Percentiles rank a stretch among this genome's conserved stretches.
Evolutionary conservation across 1,140 invertebrate genomes (phyloP).

Genomic region (Hydropsyche tenuis): DNA sequence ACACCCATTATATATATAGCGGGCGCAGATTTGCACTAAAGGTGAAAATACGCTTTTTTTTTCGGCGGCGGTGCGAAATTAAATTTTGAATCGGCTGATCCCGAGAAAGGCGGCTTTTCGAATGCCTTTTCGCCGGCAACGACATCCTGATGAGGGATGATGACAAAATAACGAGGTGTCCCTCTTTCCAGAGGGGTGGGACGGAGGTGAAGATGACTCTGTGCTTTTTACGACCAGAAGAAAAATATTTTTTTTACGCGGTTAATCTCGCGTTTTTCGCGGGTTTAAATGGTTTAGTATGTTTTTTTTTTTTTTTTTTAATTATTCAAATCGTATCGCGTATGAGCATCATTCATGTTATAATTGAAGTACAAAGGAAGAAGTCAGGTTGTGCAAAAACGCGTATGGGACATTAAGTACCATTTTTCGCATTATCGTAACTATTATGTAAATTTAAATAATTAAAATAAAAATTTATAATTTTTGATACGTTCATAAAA

Average conservation of each 20-base stretch:
- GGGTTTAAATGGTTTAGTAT: too few species aligned
- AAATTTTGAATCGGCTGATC: conserved; percentile 50
- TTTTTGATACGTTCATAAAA: neutral
- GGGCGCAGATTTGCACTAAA: too few species aligned
- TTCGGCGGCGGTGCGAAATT: conserved; percentile 42
- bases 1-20: too few species aligned
- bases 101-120: conserved; percentile 46
- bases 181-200: neutral
- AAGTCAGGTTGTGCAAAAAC: too few species aligned
- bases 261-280: too few species aligned
- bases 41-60: too few species aligned
- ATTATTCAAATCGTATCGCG: too few species aligned
- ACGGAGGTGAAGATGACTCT: conserved; percentile 17
- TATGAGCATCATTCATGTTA: too few species aligned
- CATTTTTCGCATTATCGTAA: neutral
- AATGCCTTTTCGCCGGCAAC: conserved; percentile 52
- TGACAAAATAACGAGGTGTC: conserved; percentile 51
- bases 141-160: conserved; percentile 56
- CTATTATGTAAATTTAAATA: neutral
- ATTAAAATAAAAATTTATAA: neutral
- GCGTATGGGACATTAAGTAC: neutral
- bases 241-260: conserved; percentile 29
- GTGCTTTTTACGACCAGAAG: conserved; percentile 35
- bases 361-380: too few species aligned
- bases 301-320: too few species aligned